Base-by-base conservation (phyloP, 2,113 vertebrate species). In the Salvator merianae region DNA sequence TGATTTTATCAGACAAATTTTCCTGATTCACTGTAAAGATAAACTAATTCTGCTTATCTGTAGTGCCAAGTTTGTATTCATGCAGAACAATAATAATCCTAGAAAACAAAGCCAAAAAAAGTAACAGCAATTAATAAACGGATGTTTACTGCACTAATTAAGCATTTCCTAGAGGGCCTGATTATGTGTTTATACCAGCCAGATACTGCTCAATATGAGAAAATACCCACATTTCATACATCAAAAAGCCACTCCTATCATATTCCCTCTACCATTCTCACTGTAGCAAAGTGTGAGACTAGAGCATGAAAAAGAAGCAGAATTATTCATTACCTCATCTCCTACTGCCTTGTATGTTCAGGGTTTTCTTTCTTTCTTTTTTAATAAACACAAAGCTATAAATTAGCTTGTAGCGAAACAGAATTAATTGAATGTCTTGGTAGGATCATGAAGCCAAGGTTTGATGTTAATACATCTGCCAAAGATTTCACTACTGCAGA, bases 391-490 rank as follows among this genome's bases (percentile, higher is more conserved):
- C 83, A 82, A 92, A 96, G 92, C 91, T 93, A 94, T 95, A 95
- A 96, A 96, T 95, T 96, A 96, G 93, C 94, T 95, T 91, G 93
- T 94, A 94, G 95, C 94, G 95, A 96, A 97, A 95, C 86, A 95
- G 94, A 96, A 96, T 96, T 96, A 96, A 96, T 94, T 96, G 91
- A 95, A 95, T 93, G 88, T 93, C 94, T 95, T 95, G 92, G 92
- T 88, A 94, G 89, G 90, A 96, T 95, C 92, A 95, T 95, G 94
- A 96, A 95, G 93, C 91, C 85, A 93, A 94, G 89, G 89, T 93
- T 94, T 94, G 89, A 92, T 95, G 92, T 94, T 93, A 91, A 94
- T 95, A 95, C 93, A 91, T 94, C 93, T 95, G 93, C 91, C 91
- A 94, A 79, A 93, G 90, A 93, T 94, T 94, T 90, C 85, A 75